phyloP scores from a whole-genome alignment of 1,140 invertebrate genomes.

The Rhagoletis pomonella region DNA sequence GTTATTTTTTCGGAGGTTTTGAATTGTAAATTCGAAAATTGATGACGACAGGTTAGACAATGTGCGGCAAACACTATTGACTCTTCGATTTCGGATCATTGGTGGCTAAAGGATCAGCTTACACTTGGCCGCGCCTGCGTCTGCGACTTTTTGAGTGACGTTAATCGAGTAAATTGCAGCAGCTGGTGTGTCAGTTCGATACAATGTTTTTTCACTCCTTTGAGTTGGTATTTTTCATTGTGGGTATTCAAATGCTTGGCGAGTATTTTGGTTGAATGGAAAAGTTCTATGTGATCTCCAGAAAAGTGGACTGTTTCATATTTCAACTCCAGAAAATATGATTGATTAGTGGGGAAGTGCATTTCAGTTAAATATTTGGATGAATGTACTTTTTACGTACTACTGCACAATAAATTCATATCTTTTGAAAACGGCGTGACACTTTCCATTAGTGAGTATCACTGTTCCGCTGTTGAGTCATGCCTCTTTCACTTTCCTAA shows the following conservation, averaged over 20 bases:
- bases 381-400: background rate
- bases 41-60: constrained; percentile 71
- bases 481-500: background rate
- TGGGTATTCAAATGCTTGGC: background rate
- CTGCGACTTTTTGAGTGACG: constrained; percentile 62
- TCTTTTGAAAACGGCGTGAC: background rate
- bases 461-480: no score
- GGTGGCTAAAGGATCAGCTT: constrained; percentile 28
- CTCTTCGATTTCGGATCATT: constrained; percentile 44
- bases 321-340: background rate
- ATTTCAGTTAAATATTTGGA: background rate
- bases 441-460: background rate
- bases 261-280: background rate
- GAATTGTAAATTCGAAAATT: constrained; percentile 61
- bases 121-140: constrained; percentile 4
- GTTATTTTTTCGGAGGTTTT: constrained; percentile 9
- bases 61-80: constrained; percentile 45
- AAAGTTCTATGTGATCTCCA: background rate
- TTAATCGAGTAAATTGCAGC: constrained; percentile 72
- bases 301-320: background rate
- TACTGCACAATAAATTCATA: background rate
- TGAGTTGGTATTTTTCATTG: constrained; percentile 10
- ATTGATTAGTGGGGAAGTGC: background rate
- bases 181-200: constrained; percentile 70
- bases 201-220: constrained; percentile 58